Conservation (phyloP, 2,888 invertebrate genomes). For the Pseudanteris insignis region DNA sequence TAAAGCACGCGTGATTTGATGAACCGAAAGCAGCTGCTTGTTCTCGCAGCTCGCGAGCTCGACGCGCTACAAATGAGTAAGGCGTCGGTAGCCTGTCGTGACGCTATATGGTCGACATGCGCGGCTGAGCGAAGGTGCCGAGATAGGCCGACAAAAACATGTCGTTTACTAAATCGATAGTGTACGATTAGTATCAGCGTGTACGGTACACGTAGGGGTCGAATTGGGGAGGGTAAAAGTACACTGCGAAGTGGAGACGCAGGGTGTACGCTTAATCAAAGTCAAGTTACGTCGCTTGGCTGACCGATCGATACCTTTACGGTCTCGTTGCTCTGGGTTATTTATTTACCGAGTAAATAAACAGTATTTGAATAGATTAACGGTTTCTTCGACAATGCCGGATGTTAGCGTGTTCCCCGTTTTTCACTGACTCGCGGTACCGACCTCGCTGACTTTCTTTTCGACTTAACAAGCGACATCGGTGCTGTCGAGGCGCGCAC, state of each 20-base stretch:
- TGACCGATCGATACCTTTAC: constrained; percentile 18
- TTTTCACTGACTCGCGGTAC: too few relatives aligned
- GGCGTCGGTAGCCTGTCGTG: constrained; percentile 24
- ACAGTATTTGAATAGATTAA: too few relatives aligned
- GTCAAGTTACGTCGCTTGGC: neutral
- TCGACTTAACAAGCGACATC: too few relatives aligned
- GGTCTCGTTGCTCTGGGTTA: neutral
- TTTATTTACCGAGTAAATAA: too few relatives aligned
- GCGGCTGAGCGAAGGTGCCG: constrained; percentile 12
- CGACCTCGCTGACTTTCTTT: too few relatives aligned
- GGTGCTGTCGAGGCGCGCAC: too few relatives aligned
- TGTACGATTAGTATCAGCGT: constrained; percentile 52
- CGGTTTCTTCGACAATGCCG: too few relatives aligned
- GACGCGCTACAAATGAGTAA: constrained; percentile 17
- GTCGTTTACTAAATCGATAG: constrained; percentile 57
- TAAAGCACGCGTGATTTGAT: too few relatives aligned
- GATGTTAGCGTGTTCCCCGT: too few relatives aligned
- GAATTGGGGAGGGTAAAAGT: constrained; percentile 7
- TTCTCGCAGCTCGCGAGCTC: too few relatives aligned
- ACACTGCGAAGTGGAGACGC: constrained; percentile 9
- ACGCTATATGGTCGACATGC: constrained; percentile 18
- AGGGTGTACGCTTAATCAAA: constrained; percentile 22
- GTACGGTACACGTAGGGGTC: constrained; percentile 13
- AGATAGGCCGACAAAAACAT: constrained; percentile 33
- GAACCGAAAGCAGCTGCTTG: too few relatives aligned